Percentiles rank a stretch among this genome's conserved stretches.
phyloP scores from a whole-genome alignment of 2,888 invertebrate species.

The Sminthurides aquaticus region DNA sequence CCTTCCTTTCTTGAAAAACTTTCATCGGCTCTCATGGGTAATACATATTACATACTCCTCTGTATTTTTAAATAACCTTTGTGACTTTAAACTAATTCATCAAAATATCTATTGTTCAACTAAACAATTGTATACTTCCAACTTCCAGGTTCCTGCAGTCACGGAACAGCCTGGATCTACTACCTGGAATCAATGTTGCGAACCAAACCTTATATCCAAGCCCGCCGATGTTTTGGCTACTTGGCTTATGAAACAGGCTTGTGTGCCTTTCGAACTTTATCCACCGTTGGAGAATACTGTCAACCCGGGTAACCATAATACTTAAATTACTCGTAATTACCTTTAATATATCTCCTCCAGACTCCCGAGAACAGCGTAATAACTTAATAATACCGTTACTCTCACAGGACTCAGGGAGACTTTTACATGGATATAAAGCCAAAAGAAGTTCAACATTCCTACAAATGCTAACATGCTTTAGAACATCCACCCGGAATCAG shows the following conservation, averaged over 20 bases:
- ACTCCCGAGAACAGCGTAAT: too few relatives aligned
- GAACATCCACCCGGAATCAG: too few relatives aligned
- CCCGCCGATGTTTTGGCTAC: slow-evolving; percentile 3
- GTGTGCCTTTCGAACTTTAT: background rate
- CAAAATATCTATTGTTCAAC: too few relatives aligned
- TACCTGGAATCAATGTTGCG: background rate
- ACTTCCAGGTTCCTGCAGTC: slow-evolving; percentile 13
- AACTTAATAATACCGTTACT: too few relatives aligned
- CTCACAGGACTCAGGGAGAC: slow-evolving; percentile 4
- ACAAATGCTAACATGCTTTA: background rate
- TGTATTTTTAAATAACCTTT: too few relatives aligned
- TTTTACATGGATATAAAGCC: slow-evolving; percentile 10
- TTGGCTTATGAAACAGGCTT: slow-evolving; percentile 2
- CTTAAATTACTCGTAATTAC: background rate
- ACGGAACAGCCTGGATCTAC: background rate
- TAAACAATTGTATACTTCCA: too few relatives aligned
- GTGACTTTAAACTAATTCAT: too few relatives aligned
- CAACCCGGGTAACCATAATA: background rate
- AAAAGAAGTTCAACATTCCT: background rate
- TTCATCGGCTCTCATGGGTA: too few relatives aligned
- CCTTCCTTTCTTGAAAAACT: too few relatives aligned
- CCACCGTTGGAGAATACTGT: slow-evolving; percentile 8
- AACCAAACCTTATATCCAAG: background rate
- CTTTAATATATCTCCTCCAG: too few relatives aligned
- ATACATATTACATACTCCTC: too few relatives aligned